Percentiles rank a stretch among this genome's conserved stretches.
Conservation (phyloP, 2,113 vertebrate genomes). For the Himantopus leucocephalus region DNA sequence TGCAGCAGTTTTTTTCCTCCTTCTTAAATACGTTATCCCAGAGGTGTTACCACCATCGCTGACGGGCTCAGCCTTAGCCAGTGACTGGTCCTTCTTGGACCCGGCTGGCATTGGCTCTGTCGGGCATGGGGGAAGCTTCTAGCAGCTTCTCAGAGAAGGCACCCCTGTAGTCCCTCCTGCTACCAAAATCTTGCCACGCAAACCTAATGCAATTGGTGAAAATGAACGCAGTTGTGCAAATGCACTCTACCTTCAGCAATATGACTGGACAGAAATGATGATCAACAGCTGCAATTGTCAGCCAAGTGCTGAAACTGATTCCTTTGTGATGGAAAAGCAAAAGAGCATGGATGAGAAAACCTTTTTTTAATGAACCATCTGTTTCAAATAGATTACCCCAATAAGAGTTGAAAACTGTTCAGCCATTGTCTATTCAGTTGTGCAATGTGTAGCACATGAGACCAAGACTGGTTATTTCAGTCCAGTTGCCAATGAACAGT, state of each 20-base stretch:
- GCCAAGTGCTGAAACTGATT: background rate
- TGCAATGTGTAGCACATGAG: background rate
- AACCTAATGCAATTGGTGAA: background rate
- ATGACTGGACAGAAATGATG: background rate
- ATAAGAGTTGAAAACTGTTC: background rate
- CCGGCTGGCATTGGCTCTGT: background rate
- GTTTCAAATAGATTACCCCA: background rate
- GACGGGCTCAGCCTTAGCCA: background rate
- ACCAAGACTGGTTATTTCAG: background rate
- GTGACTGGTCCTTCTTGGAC: background rate
- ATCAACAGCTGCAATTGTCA: background rate
- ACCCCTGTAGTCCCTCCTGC: background rate
- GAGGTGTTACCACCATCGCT: accelerated
- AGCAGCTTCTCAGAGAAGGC: background rate
- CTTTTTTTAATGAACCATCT: background rate
- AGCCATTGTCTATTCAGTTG: background rate
- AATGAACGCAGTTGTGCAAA: background rate
- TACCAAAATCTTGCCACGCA: background rate
- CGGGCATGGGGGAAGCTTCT: background rate
- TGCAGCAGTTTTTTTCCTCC: background rate
- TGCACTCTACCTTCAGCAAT: background rate
- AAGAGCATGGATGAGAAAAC: background rate
- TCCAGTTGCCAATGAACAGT: background rate
- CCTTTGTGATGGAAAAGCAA: background rate
- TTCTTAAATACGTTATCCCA: background rate